Evolutionary conservation across 2,797 vertebrate species (phyloP).

Genomic region (Loris lydekkerianus): DNA sequence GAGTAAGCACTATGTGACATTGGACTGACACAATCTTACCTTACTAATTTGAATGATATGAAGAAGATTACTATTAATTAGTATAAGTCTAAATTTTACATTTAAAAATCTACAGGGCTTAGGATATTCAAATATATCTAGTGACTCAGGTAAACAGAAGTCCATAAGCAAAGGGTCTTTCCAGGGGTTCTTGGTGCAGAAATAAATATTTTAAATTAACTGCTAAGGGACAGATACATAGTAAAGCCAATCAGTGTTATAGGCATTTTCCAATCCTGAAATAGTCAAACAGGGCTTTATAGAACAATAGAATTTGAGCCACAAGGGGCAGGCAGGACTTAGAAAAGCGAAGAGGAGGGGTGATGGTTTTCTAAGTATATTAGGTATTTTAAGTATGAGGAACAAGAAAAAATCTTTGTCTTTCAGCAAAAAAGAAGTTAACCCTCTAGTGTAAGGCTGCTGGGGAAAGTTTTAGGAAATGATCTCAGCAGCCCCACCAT

Average conservation of each 20-base stretch:
- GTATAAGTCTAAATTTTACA: slow-evolving; percentile 39
- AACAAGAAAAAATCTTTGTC: neutral
- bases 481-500: neutral
- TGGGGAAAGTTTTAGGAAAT: neutral
- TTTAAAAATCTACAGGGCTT: slow-evolving; percentile 27
- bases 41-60: slow-evolving; percentile 57
- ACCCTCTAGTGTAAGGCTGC: neutral
- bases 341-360: slow-evolving; percentile 42
- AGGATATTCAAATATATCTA: slow-evolving; percentile 1
- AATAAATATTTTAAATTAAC: slow-evolving; percentile 64
- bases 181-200: neutral
- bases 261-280: slow-evolving; percentile 24
- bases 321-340: neutral
- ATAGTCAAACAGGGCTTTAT: neutral
- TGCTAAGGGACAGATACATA: neutral
- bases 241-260: neutral
- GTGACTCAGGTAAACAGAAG: neutral
- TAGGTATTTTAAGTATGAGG: slow-evolving; percentile 44
- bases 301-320: neutral
- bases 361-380: neutral
- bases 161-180: neutral
- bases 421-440: neutral
- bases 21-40: neutral
- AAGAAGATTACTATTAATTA: slow-evolving; percentile 3
- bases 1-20: neutral